A percentile compares a stretch with the other conserved stretches of the same genome.
These are phyloP conservation scores for Himantopus leucocephalus DNA, from an alignment of 2,113 vertebrate genomes.

Conservation along the genomic window DNA sequence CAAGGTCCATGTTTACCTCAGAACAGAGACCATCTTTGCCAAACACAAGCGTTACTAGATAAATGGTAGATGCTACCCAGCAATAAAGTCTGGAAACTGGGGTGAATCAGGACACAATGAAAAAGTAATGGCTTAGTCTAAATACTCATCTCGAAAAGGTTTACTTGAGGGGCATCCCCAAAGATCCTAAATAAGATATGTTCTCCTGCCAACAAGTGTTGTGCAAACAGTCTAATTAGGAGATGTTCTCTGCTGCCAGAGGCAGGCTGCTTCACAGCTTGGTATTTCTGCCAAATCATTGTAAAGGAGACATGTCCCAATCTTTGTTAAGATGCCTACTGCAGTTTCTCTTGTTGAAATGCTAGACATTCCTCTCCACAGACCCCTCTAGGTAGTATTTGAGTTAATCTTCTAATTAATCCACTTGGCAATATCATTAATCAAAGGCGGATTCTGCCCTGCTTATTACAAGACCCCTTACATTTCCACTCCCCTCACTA, in stretches of 20 bases:
- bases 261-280: not conserved
- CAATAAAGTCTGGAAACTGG: not conserved
- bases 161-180: not conserved
- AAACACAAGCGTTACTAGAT: not conserved
- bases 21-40: not conserved
- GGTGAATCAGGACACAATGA: not conserved
- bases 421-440: constrained; percentile 49
- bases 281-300: constrained; percentile 8
- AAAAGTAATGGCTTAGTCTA: not conserved
- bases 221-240: constrained; percentile 23
- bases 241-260: not conserved
- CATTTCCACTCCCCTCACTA: constrained; percentile 5
- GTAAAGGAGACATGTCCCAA: not conserved
- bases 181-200: not conserved
- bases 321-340: not conserved
- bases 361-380: not conserved
- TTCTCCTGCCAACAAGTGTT: constrained; percentile 14
- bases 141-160: not conserved
- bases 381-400: constrained; percentile 12
- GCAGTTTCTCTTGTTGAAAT: constrained; percentile 7
- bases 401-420: constrained; percentile 60
- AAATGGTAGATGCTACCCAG: not conserved
- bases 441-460: constrained; percentile 33
- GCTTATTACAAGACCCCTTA: constrained; percentile 15
- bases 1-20: not conserved